Percentiles rank a stretch among this genome's conserved stretches.
Conservation (phyloP, 53 echinoderm and acorn worm genomes). For the Hippasteria phrygiana region DNA sequence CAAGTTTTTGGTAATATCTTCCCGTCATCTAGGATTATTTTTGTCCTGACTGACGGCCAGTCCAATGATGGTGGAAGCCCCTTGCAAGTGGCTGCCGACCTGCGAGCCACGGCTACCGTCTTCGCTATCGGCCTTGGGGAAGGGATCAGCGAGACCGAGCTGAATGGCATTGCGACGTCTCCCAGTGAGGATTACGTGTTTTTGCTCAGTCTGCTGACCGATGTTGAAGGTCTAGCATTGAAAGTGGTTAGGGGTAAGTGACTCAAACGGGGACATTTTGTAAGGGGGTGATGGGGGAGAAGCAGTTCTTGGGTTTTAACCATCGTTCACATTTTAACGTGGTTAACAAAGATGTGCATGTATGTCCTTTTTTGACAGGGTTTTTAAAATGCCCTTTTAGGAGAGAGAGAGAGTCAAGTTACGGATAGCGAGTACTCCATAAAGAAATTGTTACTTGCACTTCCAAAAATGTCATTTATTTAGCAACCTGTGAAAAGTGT, state of each 20-base stretch:
- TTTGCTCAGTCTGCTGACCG: slow-evolving; percentile 7
- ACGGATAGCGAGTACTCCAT: no score
- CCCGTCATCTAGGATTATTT: slow-evolving; percentile 74
- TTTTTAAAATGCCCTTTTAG: no score
- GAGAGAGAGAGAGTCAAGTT: no score
- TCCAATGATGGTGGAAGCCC: slow-evolving; percentile 60
- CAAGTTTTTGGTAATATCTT: background rate
- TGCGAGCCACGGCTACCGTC: slow-evolving; percentile 40
- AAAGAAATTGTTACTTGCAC: no score
- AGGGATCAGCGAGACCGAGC: slow-evolving; percentile 55
- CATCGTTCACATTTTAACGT: no score
- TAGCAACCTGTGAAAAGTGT: no score
- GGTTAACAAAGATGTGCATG: no score
- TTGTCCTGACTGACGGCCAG: slow-evolving; percentile 73
- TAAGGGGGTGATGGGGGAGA: background rate
- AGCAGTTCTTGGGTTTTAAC: no score
- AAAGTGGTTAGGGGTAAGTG: background rate
- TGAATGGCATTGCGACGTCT: slow-evolving; percentile 14
- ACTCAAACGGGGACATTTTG: background rate
- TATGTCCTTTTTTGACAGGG: no score
- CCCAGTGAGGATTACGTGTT: slow-evolving; percentile 2
- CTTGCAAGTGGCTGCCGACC: background rate
- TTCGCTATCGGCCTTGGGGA: slow-evolving; percentile 74
- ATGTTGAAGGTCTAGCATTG: slow-evolving; percentile 6
- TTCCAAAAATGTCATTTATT: no score